Percentiles rank a stretch among this genome's conserved stretches.
phyloP scores from a whole-genome alignment of 2,888 invertebrate species.

The Geotrupes spiniger region DNA sequence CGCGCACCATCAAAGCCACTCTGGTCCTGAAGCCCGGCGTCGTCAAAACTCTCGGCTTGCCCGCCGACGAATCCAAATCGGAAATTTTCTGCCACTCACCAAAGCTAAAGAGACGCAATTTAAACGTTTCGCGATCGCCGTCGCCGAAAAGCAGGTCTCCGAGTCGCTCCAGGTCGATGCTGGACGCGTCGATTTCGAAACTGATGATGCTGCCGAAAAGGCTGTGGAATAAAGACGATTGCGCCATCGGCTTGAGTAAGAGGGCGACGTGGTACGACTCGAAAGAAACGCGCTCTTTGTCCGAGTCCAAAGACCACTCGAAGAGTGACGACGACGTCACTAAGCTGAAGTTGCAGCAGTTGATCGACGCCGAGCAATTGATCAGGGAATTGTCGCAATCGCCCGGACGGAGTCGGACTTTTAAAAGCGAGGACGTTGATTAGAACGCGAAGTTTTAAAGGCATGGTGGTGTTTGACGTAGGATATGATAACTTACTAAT shows the following conservation, averaged over 20 bases:
- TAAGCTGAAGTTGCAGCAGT: constrained; percentile 1
- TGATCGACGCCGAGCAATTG: not conserved
- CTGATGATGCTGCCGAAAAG: constrained; percentile 57
- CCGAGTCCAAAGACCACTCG: constrained; percentile 35
- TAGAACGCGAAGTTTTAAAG: constrained; percentile 16
- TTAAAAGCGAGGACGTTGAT: not conserved
- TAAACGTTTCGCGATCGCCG: constrained; percentile 23
- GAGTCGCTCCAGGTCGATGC: constrained; percentile 29
- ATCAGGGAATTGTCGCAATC: constrained; percentile 3
- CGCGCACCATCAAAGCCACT: constrained; percentile 50
- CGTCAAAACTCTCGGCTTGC: constrained; percentile 36
- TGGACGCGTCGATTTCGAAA: constrained; percentile 30
- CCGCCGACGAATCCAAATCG: constrained; percentile 26
- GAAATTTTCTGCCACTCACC: constrained; percentile 40
- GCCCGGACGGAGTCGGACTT: not conserved
- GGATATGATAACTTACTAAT: constrained; percentile 1
- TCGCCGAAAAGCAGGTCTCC: constrained; percentile 23
- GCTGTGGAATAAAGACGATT: constrained; percentile 56
- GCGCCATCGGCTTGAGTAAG: constrained; percentile 18
- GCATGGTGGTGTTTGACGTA: constrained; percentile 19
- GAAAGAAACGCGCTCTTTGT: constrained; percentile 19
- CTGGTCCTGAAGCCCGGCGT: constrained; percentile 53
- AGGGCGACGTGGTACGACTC: constrained; percentile 37
- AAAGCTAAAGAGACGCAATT: constrained; percentile 38
- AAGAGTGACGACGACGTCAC: constrained; percentile 36